Evolutionary conservation across 2,797 vertebrate genomes (phyloP).

Genomic region (Columba guinea): DNA sequence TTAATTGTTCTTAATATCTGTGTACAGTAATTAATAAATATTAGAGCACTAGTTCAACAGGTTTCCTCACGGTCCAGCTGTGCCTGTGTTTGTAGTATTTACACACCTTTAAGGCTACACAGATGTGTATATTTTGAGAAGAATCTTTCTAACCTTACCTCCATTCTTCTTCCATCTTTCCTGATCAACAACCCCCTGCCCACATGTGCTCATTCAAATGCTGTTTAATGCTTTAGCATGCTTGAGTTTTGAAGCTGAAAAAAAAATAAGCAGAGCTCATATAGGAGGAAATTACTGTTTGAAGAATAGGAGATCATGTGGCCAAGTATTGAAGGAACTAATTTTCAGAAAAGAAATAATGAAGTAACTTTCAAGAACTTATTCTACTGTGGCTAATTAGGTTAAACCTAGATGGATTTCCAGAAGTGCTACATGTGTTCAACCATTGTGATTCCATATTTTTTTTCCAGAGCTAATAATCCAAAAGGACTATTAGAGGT

Average conservation of each 20-base stretch:
- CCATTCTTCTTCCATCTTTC: neutral
- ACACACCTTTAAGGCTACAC: neutral
- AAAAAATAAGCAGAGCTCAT: neutral
- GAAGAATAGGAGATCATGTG: neutral
- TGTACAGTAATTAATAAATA: neutral
- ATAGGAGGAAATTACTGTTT: neutral
- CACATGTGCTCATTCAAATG: neutral
- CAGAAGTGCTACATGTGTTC: neutral
- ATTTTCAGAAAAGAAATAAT: neutral
- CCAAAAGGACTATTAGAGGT: constrained; percentile 91
- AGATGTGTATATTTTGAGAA: neutral
- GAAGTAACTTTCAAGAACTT: neutral
- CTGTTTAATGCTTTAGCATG: neutral
- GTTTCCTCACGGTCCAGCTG: neutral
- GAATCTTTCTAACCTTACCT: neutral
- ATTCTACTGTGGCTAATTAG: neutral
- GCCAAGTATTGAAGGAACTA: neutral
- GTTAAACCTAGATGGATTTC: neutral
- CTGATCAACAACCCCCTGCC: neutral
- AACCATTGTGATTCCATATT: neutral
- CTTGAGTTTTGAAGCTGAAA: neutral
- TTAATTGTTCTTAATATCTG: neutral
- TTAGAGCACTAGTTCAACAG: neutral
- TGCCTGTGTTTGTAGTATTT: neutral
- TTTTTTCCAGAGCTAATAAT: constrained; percentile 87